Conservation (phyloP, 37 sponge, comb jelly and placozoan genomes). For the Halisarca cf. caerulea region DNA sequence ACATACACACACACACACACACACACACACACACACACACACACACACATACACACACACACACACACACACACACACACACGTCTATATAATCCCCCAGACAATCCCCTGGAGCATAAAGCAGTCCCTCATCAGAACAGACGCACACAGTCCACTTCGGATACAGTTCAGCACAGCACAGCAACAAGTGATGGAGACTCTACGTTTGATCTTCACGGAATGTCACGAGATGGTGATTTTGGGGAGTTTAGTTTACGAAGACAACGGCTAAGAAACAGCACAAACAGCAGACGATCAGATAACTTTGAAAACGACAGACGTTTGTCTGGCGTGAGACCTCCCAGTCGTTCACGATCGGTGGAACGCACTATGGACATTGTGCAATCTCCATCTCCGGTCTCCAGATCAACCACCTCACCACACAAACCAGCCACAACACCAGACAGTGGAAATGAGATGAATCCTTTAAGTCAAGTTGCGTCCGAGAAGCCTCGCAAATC, state of each 20-base stretch:
- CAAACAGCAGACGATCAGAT: not conserved
- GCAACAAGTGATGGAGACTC: too few relatives aligned
- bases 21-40: too few relatives aligned
- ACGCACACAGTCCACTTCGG: conserved; percentile 16
- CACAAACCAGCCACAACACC: not conserved
- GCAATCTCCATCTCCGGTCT: not conserved
- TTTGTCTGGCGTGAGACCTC: not conserved
- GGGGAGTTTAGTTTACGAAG: not conserved
- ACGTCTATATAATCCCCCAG: not conserved
- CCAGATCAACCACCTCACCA: not conserved
- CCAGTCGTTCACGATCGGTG: not conserved
- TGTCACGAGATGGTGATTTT: too few relatives aligned
- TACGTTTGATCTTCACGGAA: too few relatives aligned
- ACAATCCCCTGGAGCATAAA: conserved; percentile 12
- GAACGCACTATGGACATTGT: conserved; percentile 1
- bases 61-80: not conserved
- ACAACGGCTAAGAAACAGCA: not conserved
- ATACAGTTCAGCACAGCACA: not conserved
- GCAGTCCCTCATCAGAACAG: not conserved
- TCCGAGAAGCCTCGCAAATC: not conserved
- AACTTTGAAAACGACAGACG: conserved; percentile 18
- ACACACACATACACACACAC: not conserved
- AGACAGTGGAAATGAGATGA: not conserved
- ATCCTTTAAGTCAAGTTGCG: not conserved
- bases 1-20: too few relatives aligned